Conservation (phyloP, 2,888 invertebrate species). For the Nephrotoma guestfalica region DNA sequence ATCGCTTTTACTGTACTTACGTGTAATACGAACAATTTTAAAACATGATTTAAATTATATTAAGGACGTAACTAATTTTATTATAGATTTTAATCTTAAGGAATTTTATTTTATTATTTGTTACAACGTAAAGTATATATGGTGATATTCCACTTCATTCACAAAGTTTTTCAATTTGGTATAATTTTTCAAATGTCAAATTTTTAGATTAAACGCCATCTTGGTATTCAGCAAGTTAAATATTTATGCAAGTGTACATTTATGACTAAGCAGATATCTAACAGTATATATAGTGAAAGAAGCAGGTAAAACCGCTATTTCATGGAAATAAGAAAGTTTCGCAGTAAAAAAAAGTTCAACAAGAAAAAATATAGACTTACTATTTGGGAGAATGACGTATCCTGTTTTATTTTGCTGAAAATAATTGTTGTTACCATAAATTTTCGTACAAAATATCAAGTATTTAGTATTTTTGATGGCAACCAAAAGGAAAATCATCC, state of each 20-base stretch:
- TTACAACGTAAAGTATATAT: background rate
- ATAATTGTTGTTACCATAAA: too few species aligned
- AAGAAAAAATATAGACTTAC: too few species aligned
- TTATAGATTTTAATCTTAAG: background rate
- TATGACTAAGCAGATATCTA: too few species aligned
- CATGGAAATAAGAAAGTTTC: too few species aligned
- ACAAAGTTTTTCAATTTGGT: background rate
- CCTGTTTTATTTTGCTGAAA: too few species aligned
- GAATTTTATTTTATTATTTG: background rate
- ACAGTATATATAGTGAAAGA: too few species aligned
- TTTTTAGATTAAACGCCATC: background rate
- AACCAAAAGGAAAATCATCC: too few species aligned
- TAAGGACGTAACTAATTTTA: background rate
- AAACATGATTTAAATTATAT: background rate
- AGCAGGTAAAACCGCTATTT: too few species aligned
- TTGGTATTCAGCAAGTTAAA: background rate
- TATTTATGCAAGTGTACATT: background rate
- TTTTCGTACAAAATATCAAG: too few species aligned
- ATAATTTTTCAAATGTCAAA: background rate
- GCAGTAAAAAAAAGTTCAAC: too few species aligned
- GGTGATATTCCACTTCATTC: background rate
- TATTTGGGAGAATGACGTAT: too few species aligned
- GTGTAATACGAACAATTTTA: background rate
- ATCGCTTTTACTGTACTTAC: background rate
- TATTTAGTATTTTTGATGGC: too few species aligned